Evolutionary conservation across 1,140 invertebrate genomes (phyloP).

Genomic region (Cydia amplana): DNA sequence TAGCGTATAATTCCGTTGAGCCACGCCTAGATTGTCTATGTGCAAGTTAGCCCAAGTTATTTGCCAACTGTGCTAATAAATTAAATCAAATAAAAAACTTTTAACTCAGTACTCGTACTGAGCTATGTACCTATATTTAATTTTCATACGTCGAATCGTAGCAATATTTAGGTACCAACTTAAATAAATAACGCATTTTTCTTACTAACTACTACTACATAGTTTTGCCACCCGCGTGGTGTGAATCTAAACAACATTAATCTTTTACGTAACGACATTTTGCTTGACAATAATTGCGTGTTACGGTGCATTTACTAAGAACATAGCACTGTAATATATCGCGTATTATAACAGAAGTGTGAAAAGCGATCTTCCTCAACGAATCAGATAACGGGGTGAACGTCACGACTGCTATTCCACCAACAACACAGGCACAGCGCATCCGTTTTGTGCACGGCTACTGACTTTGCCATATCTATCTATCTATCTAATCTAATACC

Average conservation of each 20-base stretch:
- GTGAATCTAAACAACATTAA: neutral
- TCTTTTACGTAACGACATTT: neutral
- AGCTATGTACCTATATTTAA: no score
- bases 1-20: neutral
- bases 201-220: no score
- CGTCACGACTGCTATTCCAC: slow-evolving; percentile 36
- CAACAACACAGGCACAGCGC: neutral
- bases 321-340: slow-evolving; percentile 8
- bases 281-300: neutral
- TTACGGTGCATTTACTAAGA: neutral
- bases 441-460: neutral
- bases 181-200: no score
- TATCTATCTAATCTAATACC: no score
- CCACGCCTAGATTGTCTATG: neutral
- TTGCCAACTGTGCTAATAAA: neutral
- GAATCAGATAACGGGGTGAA: slow-evolving; percentile 37
- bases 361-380: slow-evolving; percentile 21
- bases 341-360: slow-evolving; percentile 18
- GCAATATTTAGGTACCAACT: no score
- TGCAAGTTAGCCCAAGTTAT: neutral
- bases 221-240: no score
- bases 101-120: no score
- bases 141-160: no score
- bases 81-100: neutral
- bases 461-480: no score